A percentile compares a stretch with the other conserved stretches of the same genome.
Evolutionary conservation across 2,888 invertebrate genomes (phyloP).

Genomic region (Globia sparganii): DNA sequence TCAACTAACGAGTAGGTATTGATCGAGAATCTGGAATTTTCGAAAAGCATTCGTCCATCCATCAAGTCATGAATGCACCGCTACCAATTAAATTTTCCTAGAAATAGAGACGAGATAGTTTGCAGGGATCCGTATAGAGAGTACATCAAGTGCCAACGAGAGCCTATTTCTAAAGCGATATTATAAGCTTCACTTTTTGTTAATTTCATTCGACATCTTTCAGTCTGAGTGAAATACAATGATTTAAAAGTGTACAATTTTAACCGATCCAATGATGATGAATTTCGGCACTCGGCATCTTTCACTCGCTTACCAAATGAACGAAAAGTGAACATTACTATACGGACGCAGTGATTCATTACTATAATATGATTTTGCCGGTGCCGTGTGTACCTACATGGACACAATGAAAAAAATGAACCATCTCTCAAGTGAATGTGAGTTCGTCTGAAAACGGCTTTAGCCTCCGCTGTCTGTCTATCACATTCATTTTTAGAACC

Average conservation of each 20-base stretch:
- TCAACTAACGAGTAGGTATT: not conserved
- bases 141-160: not conserved
- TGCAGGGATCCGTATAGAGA: not conserved
- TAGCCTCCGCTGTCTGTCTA: not conserved
- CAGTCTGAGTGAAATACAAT: too few species aligned
- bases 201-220: not conserved
- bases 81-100: not conserved
- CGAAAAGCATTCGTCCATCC: not conserved
- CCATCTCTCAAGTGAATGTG: not conserved
- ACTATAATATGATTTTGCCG: not conserved
- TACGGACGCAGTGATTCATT: not conserved
- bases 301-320: not conserved
- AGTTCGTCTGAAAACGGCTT: not conserved
- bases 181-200: not conserved
- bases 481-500: not conserved
- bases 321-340: not conserved
- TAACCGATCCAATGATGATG: too few species aligned
- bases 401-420: not conserved
- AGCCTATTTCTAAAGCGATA: not conserved
- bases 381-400: not conserved
- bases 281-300: not conserved
- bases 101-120: not conserved
- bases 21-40: not conserved
- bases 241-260: too few species aligned
- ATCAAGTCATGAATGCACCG: not conserved